These are phyloP conservation scores for Venturia canescens DNA, from an alignment of 1,140 invertebrate genomes.

Conservation along the genomic window DNA sequence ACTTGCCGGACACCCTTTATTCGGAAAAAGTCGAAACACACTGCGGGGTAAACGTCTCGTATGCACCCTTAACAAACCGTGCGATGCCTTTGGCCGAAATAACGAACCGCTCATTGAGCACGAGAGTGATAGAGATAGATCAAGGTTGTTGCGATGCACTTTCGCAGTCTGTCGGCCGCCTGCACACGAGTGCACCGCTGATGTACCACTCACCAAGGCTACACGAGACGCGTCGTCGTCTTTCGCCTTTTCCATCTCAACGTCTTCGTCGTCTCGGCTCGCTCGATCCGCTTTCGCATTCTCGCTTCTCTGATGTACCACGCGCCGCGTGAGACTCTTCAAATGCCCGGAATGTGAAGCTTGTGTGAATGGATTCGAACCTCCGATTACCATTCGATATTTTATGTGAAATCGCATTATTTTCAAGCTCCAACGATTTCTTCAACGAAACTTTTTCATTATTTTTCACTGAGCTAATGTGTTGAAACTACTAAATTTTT, in stretches of 20 bases:
- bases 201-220: conserved; percentile 27
- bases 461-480: too few relatives aligned
- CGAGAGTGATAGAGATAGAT: conserved; percentile 18
- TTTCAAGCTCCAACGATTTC: background rate
- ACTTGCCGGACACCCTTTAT: background rate
- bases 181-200: background rate
- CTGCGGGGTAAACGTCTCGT: conserved; percentile 7
- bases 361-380: conserved; percentile 28
- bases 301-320: conserved; percentile 15
- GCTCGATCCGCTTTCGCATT: conserved; percentile 1
- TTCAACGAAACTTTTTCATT: background rate
- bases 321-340: background rate
- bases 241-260: background rate
- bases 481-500: background rate
- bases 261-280: background rate
- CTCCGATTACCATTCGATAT: background rate
- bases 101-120: conserved; percentile 51
- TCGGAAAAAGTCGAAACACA: conserved; percentile 46
- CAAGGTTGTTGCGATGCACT: conserved; percentile 13
- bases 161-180: conserved; percentile 8
- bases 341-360: background rate
- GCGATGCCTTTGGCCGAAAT: conserved; percentile 48
- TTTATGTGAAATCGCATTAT: background rate
- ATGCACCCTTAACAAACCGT: conserved; percentile 50
- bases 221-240: conserved; percentile 20